Base-by-base conservation (phyloP, 2,888 invertebrate species). In the Oconnorella tubifera region DNA sequence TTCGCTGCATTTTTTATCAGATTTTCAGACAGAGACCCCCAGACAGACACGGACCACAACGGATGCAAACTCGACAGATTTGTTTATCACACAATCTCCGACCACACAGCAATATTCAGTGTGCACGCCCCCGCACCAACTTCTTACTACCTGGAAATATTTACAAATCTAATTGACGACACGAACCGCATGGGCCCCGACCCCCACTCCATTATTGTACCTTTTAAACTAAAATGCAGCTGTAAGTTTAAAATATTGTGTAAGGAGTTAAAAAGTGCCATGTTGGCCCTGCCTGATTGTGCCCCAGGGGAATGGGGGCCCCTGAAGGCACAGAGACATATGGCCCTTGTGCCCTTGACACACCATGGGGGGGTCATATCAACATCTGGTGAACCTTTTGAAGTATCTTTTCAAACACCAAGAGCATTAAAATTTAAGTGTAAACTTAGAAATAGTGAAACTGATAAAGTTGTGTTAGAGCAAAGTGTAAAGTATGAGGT, bases 241-340 rank as follows among this genome's bases (percentile, higher is more conserved):
- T 98, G 98, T 66, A 81, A 80, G 68, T 80, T 80, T 67, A 78
- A 78, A 68, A 94, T 99, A 73, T 65, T 65, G 25, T 72, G 72
- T 62, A 59, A 64, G 27, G 67, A 92, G 74, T 85, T 98, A 64
- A 92, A 92, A 80, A 96, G 97, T 0, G 96, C 97, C 55, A 98
- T 98, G 98, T 84, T 98, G 25, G 97, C 99, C 0, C 84, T 99
- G 70, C 99, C 99, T 0, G 96, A 97, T 83, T 81, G 98, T 83
- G 97, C 98, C 4, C 92, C 94, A 73, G 98, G 98, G 19, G 98
- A 99, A 84, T 99, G 98, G 98, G 98, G 99, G 1, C 98, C 98
- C 2, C 93, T 94, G 55, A 99, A 99, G 82, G 86, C 85, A 1
- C 92, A 92, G 23, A 86, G 97, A 70, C 87, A 98, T 33, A 98